Percentiles rank a stretch among this genome's conserved stretches.
These are phyloP conservation scores for Hyla sarda DNA, from an alignment of 2,113 vertebrate species.

Conservation along the genomic window DNA sequence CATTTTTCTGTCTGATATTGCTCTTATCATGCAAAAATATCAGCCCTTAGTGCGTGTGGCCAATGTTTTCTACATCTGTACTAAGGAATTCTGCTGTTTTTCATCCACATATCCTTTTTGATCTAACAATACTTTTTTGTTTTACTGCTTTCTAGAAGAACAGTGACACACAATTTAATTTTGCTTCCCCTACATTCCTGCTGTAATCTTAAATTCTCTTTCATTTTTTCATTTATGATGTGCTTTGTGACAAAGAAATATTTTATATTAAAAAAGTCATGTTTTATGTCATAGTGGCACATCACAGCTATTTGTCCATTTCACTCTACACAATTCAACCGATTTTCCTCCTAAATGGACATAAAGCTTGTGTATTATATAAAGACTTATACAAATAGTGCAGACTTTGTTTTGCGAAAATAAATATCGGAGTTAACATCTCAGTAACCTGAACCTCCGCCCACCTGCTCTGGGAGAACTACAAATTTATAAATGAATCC, in stretches of 20 bases:
- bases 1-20: background rate
- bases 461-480: no score
- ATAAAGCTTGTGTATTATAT: background rate
- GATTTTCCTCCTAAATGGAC: background rate
- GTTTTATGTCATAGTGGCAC: background rate
- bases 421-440: background rate
- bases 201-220: background rate
- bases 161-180: background rate
- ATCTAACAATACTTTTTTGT: background rate
- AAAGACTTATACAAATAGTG: background rate
- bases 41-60: background rate
- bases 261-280: background rate
- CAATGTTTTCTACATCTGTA: background rate
- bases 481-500: no score
- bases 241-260: background rate
- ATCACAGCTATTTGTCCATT: background rate
- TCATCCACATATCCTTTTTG: background rate
- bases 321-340: background rate
- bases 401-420: background rate
- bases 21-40: conserved; percentile 6
- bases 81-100: conserved; percentile 2
- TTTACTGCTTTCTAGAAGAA: background rate
- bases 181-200: background rate
- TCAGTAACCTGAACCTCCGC: background rate
- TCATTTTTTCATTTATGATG: background rate